These are phyloP conservation scores for Labia minor DNA, from an alignment of 2,888 invertebrate species.

Conservation along the genomic window DNA sequence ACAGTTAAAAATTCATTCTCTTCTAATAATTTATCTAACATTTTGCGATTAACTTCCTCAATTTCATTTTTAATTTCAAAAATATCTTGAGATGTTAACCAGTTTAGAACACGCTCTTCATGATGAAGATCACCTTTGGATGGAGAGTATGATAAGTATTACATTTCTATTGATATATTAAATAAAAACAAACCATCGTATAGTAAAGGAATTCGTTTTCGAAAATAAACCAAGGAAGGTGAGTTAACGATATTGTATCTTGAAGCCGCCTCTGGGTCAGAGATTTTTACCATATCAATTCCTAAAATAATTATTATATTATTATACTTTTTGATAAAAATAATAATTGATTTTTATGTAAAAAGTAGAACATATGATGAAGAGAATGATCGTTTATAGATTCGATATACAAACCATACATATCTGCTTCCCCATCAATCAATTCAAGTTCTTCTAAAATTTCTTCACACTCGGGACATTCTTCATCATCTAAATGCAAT, in stretches of 20 bases:
- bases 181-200: conserved; percentile 52
- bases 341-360: background rate
- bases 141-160: conserved; percentile 16
- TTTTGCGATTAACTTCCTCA: conserved; percentile 92
- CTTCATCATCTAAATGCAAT: conserved; percentile 74
- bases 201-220: conserved; percentile 68
- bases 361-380: background rate
- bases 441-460: conserved; percentile 83
- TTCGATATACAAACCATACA: conserved; percentile 51
- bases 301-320: conserved; percentile 30
- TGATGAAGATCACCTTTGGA: conserved; percentile 63
- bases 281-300: conserved; percentile 90
- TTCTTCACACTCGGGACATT: conserved; percentile 83
- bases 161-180: background rate
- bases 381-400: background rate
- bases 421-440: conserved; percentile 90
- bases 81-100: conserved; percentile 88
- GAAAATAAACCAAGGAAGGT: conserved; percentile 78
- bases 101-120: conserved; percentile 71
- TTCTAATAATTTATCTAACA: conserved; percentile 86
- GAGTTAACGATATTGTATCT: conserved; percentile 72
- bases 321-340: background rate
- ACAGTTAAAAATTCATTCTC: conserved; percentile 93
- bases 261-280: conserved; percentile 67
- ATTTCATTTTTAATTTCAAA: conserved; percentile 94